Evolutionary conservation across 2,113 vertebrate species (phyloP).

Genomic region (Mesoclemmys tuberculata): DNA sequence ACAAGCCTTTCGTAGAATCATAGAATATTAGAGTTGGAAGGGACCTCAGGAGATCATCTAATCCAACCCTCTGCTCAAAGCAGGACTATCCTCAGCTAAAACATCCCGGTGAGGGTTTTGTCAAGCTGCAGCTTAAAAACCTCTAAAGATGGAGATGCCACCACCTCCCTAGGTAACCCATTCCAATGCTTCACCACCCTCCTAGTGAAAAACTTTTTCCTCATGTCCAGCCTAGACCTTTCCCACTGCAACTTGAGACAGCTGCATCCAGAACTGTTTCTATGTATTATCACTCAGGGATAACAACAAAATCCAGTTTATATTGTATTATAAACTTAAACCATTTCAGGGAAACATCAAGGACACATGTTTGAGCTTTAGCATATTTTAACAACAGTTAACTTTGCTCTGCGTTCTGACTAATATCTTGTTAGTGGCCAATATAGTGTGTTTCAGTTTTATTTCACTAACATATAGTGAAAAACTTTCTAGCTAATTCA

Average conservation of each 20-base stretch:
- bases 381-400: not conserved
- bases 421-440: not conserved
- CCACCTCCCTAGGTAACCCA: too few relatives aligned
- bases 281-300: not conserved
- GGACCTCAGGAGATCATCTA: too few relatives aligned
- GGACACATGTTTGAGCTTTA: not conserved
- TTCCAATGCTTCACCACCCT: too few relatives aligned
- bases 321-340: slow-evolving; percentile 12
- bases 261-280: not conserved
- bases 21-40: too few relatives aligned
- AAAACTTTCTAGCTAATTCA: not conserved
- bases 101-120: too few relatives aligned
- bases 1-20: slow-evolving; percentile 28
- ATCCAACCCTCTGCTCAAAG: too few relatives aligned
- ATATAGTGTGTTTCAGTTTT: not conserved
- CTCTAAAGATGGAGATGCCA: too few relatives aligned
- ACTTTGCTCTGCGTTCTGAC: not conserved
- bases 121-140: too few relatives aligned
- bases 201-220: too few relatives aligned
- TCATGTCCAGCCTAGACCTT: too few relatives aligned
- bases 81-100: too few relatives aligned
- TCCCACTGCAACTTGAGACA: too few relatives aligned
- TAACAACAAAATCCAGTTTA: slow-evolving; percentile 6
- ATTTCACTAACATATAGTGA: not conserved
- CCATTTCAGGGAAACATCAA: not conserved